Conservation (phyloP, 2,113 vertebrate species). For the Drymodes brunneopygia region DNA sequence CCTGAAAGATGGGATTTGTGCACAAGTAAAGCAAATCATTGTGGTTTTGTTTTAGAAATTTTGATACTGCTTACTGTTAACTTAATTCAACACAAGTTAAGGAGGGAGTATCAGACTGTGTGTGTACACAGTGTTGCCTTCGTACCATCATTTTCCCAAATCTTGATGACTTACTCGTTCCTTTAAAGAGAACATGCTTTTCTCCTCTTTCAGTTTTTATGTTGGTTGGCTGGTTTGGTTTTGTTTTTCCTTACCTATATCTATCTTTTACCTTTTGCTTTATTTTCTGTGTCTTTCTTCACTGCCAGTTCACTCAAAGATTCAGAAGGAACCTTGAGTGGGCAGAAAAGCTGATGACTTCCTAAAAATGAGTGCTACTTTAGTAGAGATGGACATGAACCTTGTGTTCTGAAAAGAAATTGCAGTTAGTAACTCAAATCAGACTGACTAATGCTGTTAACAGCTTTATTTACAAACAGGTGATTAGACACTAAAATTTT, state of each 20-base stretch:
- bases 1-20: not conserved
- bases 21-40: not conserved
- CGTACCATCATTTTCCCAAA: not conserved
- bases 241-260: not conserved
- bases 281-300: not conserved
- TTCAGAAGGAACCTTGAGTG: not conserved
- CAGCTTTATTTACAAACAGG: not conserved
- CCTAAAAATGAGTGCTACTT: not conserved
- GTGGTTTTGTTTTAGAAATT: not conserved
- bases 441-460: not conserved
- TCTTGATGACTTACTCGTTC: not conserved
- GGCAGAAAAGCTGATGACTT: not conserved
- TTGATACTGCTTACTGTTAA: not conserved
- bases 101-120: not conserved
- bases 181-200: not conserved
- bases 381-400: not conserved
- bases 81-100: not conserved
- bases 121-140: not conserved
- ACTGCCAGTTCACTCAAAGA: not conserved
- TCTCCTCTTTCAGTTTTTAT: not conserved
- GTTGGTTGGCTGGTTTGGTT: not conserved
- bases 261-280: not conserved
- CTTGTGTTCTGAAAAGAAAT: not conserved
- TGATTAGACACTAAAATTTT: not conserved
- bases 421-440: not conserved